phyloP scores from a whole-genome alignment of 2,113 vertebrate species.

The Bombycilla garrulus region DNA sequence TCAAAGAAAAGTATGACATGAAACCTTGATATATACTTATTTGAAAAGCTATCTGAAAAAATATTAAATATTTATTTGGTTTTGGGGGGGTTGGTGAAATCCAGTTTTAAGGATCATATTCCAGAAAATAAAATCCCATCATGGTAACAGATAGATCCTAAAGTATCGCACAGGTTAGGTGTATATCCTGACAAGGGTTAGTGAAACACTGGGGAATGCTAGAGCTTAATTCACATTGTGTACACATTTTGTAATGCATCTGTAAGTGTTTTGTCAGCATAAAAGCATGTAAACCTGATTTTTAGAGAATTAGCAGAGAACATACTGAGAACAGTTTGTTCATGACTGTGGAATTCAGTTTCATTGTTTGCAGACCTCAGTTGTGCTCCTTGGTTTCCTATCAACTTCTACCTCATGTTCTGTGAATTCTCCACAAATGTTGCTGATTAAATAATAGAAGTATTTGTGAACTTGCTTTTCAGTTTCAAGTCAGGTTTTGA shows the following conservation, averaged over 20 bases:
- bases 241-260: neutral
- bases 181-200: neutral
- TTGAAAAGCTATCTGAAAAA: neutral
- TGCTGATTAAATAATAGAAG: neutral
- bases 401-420: neutral
- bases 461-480: neutral
- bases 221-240: neutral
- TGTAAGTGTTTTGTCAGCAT: neutral
- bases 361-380: neutral
- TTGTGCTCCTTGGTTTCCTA: neutral
- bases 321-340: neutral
- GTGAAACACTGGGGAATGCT: neutral
- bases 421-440: neutral
- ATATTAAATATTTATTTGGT: neutral
- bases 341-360: neutral
- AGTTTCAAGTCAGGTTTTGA: neutral
- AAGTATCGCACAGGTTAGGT: neutral
- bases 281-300: neutral
- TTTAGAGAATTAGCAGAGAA: neutral
- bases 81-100: neutral
- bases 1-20: neutral
- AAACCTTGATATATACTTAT: neutral
- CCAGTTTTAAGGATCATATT: neutral
- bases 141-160: neutral
- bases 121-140: neutral